Evolutionary conservation across 2,797 vertebrate species (phyloP).

Genomic region (Neosalanx taihuensis): DNA sequence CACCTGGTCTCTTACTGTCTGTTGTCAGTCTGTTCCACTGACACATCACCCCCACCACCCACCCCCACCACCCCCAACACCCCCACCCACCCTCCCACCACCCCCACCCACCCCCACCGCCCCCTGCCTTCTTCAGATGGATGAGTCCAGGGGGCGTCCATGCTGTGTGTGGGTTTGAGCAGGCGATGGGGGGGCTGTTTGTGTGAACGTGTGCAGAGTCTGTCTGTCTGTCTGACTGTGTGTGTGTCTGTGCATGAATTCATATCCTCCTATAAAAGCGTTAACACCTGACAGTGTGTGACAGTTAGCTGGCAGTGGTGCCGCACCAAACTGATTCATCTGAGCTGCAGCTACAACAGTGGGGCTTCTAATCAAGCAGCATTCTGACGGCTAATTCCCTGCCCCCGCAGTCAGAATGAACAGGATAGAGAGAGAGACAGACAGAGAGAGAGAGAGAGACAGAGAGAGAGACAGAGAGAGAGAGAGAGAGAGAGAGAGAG

Average conservation of each 20-base stretch:
- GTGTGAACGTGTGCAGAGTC: constrained; percentile 5
- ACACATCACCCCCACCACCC: no score
- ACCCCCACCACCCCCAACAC: no score
- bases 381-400: constrained; percentile 9
- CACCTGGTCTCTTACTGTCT: constrained; percentile 7
- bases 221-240: constrained; percentile 2
- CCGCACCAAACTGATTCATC: neutral
- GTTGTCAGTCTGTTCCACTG: constrained; percentile 20
- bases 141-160: constrained; percentile 10
- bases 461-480: no score
- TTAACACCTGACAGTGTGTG: constrained; percentile 11
- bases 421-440: neutral
- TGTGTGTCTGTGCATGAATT: constrained; percentile 8
- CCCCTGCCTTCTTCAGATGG: constrained; percentile 1
- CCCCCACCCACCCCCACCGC: neutral
- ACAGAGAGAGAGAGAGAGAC: no score
- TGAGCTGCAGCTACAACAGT: neutral
- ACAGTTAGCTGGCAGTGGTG: constrained; percentile 13
- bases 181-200: neutral
- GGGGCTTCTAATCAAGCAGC: neutral
- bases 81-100: neutral
- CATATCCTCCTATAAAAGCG: constrained; percentile 7
- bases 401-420: constrained; percentile 32
- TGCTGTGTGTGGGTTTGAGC: constrained; percentile 12
- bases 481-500: no score